Conservation (phyloP, 2,888 invertebrate genomes). For the Xanthia icteritia region DNA sequence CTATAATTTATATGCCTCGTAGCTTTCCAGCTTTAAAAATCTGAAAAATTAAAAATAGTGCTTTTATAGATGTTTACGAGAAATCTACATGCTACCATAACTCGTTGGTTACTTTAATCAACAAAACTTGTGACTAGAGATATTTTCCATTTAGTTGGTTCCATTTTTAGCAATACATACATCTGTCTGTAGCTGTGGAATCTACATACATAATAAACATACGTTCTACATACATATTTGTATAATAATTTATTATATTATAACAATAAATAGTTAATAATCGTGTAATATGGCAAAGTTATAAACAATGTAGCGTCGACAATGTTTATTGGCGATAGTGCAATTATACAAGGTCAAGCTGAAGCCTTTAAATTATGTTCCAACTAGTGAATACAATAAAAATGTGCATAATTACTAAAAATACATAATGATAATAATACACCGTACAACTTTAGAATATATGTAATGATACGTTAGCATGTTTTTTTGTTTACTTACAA, state of each 20-base stretch:
- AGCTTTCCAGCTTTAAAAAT: conserved; percentile 55
- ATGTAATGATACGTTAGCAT: conserved; percentile 68
- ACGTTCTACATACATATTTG: conserved; percentile 40
- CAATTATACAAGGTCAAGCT: conserved; percentile 65
- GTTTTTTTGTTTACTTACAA: conserved; percentile 35
- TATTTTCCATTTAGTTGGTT: conserved; percentile 15
- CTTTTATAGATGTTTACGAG: conserved; percentile 45
- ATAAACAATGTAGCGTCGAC: conserved; percentile 59
- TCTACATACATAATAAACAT: conserved; percentile 48
- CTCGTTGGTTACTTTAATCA: conserved; percentile 12
- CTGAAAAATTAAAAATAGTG: conserved; percentile 58
- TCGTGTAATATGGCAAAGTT: conserved; percentile 59
- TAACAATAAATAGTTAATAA: conserved; percentile 59
- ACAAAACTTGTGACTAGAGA: neutral
- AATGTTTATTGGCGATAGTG: conserved; percentile 56
- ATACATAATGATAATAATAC: conserved; percentile 54
- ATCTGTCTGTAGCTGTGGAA: conserved; percentile 9
- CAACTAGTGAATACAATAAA: conserved; percentile 51
- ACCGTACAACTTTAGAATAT: conserved; percentile 47
- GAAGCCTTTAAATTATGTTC: conserved; percentile 58
- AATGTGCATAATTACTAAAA: conserved; percentile 52
- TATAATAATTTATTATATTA: conserved; percentile 24
- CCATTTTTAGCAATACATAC: conserved; percentile 20
- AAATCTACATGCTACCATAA: conserved; percentile 37
- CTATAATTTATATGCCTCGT: conserved; percentile 15